A percentile compares a stretch with the other conserved stretches of the same genome.
Conservation (phyloP, 2,113 vertebrate species). For the Corythoichthys intestinalis region DNA sequence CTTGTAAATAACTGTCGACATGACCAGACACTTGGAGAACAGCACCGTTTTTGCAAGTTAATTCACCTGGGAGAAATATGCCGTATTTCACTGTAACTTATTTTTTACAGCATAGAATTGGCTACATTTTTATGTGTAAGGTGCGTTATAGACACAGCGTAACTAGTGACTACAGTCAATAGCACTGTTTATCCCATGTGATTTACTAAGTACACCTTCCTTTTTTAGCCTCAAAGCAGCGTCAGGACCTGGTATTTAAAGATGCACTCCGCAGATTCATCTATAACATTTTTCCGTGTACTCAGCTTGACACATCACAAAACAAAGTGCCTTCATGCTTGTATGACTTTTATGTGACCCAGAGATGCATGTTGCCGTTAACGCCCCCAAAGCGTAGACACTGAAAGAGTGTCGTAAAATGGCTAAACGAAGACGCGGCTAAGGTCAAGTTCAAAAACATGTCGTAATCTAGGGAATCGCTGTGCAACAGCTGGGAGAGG, state of each 20-base stretch:
- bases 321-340: slow-evolving; percentile 18
- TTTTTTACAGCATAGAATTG: not conserved
- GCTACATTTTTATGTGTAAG: not conserved
- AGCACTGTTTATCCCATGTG: not conserved
- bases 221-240: not conserved
- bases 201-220: not conserved
- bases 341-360: slow-evolving; percentile 50
- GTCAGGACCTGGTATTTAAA: not conserved
- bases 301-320: slow-evolving; percentile 16
- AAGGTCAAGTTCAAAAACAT: slow-evolving; percentile 29
- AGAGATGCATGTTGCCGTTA: slow-evolving; percentile 34
- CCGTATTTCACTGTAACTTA: not conserved
- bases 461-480: slow-evolving; percentile 27
- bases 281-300: not conserved
- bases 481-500: slow-evolving; percentile 1
- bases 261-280: not conserved
- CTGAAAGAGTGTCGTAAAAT: slow-evolving; percentile 53
- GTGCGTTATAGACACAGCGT: too few relatives aligned
- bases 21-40: not conserved
- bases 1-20: slow-evolving; percentile 49
- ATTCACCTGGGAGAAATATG: not conserved
- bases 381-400: slow-evolving; percentile 21
- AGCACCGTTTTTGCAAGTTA: not conserved
- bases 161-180: not conserved
- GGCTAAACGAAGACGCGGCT: slow-evolving; percentile 25